Percentiles rank a stretch among this genome's conserved stretches.
phyloP scores from a whole-genome alignment of 1,140 invertebrate species.

The Drosophila sproati region DNA sequence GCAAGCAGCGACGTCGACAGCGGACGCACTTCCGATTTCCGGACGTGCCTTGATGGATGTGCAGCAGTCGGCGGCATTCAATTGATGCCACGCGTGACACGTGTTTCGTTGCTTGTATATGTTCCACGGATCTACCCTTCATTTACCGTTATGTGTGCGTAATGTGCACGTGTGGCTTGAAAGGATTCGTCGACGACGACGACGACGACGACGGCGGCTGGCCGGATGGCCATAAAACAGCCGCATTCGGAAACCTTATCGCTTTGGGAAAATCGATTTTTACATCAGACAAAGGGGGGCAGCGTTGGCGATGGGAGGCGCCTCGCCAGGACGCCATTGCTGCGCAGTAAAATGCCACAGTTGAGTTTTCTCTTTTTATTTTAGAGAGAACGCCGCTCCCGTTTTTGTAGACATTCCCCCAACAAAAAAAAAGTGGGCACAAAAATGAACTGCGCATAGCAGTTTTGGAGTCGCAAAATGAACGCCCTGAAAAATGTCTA shows the following conservation, averaged over 20 bases:
- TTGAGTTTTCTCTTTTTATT: neutral
- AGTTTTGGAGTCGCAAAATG: conserved; percentile 40
- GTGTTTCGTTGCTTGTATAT: conserved; percentile 54
- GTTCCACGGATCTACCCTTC: conserved; percentile 48
- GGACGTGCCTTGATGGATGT: conserved; percentile 63
- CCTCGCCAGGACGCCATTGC: conserved; percentile 67
- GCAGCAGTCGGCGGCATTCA: conserved; percentile 36
- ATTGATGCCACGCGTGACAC: conserved; percentile 62
- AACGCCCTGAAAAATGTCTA: conserved; percentile 55
- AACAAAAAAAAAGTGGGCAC: conserved; percentile 40
- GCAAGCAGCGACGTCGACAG: conserved; percentile 11
- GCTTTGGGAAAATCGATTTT: conserved; percentile 77
- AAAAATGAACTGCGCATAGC: conserved; percentile 35
- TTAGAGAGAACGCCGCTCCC: conserved; percentile 11
- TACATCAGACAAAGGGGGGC: neutral
- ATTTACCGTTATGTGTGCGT: conserved; percentile 24
- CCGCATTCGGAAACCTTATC: conserved; percentile 69
- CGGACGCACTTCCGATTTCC: conserved; percentile 65
- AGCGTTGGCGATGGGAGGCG: conserved; percentile 53
- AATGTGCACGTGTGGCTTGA: conserved; percentile 66
- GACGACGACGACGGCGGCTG: neutral
- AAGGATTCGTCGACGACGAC: conserved; percentile 47
- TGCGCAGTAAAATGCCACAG: conserved; percentile 55
- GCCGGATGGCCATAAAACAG: conserved; percentile 61
- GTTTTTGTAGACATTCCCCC: conserved; percentile 7